Conservation (phyloP, 2,113 vertebrate genomes). For the Lophura nycthemera region DNA sequence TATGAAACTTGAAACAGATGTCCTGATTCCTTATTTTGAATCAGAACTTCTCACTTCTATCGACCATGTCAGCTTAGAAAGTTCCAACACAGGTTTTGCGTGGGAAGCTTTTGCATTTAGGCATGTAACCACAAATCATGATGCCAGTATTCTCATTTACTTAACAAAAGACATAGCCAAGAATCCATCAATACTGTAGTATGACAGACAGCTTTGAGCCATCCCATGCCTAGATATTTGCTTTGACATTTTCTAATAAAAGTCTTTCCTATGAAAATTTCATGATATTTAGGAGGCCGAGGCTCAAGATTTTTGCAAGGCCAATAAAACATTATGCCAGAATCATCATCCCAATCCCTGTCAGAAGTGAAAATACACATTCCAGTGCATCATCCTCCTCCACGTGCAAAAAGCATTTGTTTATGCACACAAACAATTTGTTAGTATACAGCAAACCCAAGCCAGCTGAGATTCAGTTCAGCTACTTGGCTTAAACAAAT, state of each 20-base stretch:
- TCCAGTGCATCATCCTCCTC: not conserved
- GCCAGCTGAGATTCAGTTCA: not conserved
- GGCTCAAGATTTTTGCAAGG: constrained; percentile 18
- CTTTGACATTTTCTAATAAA: constrained; percentile 64
- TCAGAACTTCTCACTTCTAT: constrained; percentile 65
- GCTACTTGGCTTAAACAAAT: not conserved
- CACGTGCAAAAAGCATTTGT: not conserved
- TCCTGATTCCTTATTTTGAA: constrained; percentile 68
- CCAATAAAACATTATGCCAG: not conserved
- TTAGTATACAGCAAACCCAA: not conserved
- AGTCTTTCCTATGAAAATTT: constrained; percentile 16
- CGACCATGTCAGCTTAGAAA: constrained; percentile 51
- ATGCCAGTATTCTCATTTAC: constrained; percentile 68
- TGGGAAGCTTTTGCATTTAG: constrained; percentile 60
- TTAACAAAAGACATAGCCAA: constrained; percentile 71
- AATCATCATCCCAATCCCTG: not conserved
- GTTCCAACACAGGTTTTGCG: constrained; percentile 67
- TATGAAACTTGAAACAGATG: constrained; percentile 66
- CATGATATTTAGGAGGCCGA: not conserved
- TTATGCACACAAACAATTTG: not conserved
- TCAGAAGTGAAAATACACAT: not conserved
- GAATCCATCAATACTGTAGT: constrained; percentile 52
- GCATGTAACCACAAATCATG: constrained; percentile 47
- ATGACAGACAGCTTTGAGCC: constrained; percentile 58
- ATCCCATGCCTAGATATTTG: constrained; percentile 45